Percentiles rank a stretch among this genome's conserved stretches.
Conservation (phyloP, 2,888 invertebrate genomes). For the Oscheius myriophilus region DNA sequence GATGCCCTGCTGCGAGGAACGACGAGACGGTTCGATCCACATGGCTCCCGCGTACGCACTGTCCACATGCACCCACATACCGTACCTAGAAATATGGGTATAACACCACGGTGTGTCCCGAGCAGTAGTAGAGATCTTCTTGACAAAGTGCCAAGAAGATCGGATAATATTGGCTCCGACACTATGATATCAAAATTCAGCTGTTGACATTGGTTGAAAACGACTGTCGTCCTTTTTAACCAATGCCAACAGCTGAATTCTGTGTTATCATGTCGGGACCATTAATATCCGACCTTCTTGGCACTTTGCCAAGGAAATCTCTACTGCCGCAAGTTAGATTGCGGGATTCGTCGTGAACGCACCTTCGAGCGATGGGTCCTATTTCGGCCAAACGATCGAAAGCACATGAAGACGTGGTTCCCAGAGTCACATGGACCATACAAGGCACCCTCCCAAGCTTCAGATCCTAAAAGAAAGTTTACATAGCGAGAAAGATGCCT, state of each 20-base stretch:
- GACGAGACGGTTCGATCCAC: conserved; percentile 93
- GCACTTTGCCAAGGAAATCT: too few relatives aligned
- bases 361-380: conserved; percentile 79
- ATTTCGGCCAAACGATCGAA: conserved; percentile 92
- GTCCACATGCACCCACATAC: conserved; percentile 87
- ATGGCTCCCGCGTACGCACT: conserved; percentile 95
- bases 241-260: too few relatives aligned
- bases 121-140: too few relatives aligned
- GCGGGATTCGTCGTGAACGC: conserved; percentile 1
- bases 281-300: too few relatives aligned
- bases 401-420: conserved; percentile 93
- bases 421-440: conserved; percentile 87
- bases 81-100: conserved; percentile 73
- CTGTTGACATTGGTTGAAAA: too few relatives aligned
- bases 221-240: too few relatives aligned
- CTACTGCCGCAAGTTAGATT: too few relatives aligned
- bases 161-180: too few relatives aligned
- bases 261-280: too few relatives aligned
- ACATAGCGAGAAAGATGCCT: neutral
- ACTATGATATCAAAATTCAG: too few relatives aligned
- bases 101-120: too few relatives aligned
- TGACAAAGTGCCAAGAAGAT: too few relatives aligned
- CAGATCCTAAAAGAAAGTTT: conserved; percentile 77
- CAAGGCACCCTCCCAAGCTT: conserved; percentile 91
- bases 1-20: conserved; percentile 73